These are phyloP conservation scores for Drosophila basisetae DNA, from an alignment of 2,888 invertebrate species.

Conservation along the genomic window DNA sequence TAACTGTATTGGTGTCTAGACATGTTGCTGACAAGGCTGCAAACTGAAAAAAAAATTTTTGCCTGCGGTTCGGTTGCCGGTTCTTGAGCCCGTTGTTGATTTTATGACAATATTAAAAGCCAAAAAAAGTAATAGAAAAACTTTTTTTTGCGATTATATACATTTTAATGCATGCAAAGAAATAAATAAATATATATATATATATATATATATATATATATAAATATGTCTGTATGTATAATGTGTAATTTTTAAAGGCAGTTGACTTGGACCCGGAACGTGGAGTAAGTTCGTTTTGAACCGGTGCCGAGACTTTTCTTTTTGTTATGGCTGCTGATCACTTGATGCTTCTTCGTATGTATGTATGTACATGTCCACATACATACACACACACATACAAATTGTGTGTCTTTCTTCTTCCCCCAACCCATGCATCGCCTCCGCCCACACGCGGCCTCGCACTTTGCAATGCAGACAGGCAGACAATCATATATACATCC, in stretches of 20 bases:
- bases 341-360: constrained; percentile 39
- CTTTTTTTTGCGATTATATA: constrained; percentile 12
- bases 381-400: constrained; percentile 13
- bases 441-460: constrained; percentile 70
- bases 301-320: constrained; percentile 33
- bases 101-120: constrained; percentile 22
- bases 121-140: constrained; percentile 16
- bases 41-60: constrained; percentile 22
- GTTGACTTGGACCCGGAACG: constrained; percentile 24
- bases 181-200: background rate
- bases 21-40: constrained; percentile 70
- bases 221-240: background rate
- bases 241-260: constrained; percentile 1
- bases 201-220: background rate
- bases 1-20: constrained; percentile 73
- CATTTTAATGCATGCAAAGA: background rate
- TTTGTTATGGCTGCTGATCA: constrained; percentile 52
- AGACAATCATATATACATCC: constrained; percentile 17
- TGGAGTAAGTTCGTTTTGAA: constrained; percentile 34
- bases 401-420: constrained; percentile 46
- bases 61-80: constrained; percentile 53
- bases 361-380: background rate
- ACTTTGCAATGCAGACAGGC: constrained; percentile 69
- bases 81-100: constrained; percentile 39
- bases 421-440: constrained; percentile 17